phyloP scores from a whole-genome alignment of 1,140 invertebrate species.

The Apolygus lucorum region DNA sequence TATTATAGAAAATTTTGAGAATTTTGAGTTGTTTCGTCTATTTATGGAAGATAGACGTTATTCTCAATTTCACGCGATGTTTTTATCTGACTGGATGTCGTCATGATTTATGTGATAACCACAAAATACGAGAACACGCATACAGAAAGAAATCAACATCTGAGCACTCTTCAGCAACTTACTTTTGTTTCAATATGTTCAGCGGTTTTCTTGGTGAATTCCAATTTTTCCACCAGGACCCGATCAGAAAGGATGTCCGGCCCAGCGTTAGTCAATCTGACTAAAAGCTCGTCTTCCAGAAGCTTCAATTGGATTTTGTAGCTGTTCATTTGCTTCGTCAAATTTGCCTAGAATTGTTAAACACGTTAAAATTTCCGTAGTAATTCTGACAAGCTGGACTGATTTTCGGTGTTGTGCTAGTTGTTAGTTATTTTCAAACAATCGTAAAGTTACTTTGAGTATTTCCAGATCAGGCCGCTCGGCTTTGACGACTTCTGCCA shows the following conservation, averaged over 20 bases:
- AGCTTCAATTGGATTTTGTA: constrained; percentile 89
- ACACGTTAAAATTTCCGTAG: background rate
- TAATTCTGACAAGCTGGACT: no score
- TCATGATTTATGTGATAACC: no score
- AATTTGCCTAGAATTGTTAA: constrained; percentile 43
- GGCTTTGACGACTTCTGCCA: constrained; percentile 90
- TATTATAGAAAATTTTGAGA: no score
- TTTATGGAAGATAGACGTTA: no score
- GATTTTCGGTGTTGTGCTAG: background rate
- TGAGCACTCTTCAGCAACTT: no score
- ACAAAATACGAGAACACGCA: no score
- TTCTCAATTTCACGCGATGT: no score
- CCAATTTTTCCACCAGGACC: constrained; percentile 82
- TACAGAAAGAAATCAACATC: no score
- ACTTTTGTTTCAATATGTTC: constrained; percentile 82
- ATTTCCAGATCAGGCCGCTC: constrained; percentile 86
- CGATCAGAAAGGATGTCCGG: constrained; percentile 85
- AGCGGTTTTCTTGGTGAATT: constrained; percentile 86
- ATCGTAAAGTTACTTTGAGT: constrained; percentile 42
- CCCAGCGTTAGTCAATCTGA: constrained; percentile 78
- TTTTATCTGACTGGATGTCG: no score
- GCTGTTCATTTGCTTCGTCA: constrained; percentile 88
- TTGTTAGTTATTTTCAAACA: background rate
- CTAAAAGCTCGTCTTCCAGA: constrained; percentile 80
- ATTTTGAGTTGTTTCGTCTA: no score